A percentile compares a stretch with the other conserved stretches of the same genome.
Evolutionary conservation across 2,888 invertebrate genomes (phyloP).

Genomic region (Orthosia incerta): DNA sequence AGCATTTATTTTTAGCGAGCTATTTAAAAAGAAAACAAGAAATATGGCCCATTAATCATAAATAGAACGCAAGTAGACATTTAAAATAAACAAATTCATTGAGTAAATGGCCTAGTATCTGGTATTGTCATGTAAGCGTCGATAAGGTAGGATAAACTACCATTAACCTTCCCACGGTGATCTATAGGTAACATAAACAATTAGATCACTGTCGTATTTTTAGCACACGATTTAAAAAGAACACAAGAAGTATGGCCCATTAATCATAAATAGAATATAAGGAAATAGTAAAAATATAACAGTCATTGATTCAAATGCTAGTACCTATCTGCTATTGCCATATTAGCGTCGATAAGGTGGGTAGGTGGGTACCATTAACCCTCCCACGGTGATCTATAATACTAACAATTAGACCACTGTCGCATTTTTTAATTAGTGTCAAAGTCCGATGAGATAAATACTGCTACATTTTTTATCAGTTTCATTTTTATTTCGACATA

Average conservation of each 20-base stretch:
- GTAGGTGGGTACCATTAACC: slow-evolving; percentile 68
- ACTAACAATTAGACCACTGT: slow-evolving; percentile 68
- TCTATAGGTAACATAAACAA: slow-evolving; percentile 61
- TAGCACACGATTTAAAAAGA: slow-evolving; percentile 28
- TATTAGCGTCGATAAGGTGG: slow-evolving; percentile 64
- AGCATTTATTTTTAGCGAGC: slow-evolving; percentile 33
- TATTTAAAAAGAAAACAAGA: slow-evolving; percentile 34
- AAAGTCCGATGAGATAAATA: slow-evolving; percentile 60
- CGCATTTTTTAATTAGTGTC: slow-evolving; percentile 45
- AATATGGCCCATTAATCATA: slow-evolving; percentile 32
- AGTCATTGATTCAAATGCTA: slow-evolving; percentile 28
- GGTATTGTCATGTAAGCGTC: slow-evolving; percentile 37
- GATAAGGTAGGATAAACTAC: slow-evolving; percentile 68
- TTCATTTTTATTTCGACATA: slow-evolving; percentile 8
- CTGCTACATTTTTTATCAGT: slow-evolving; percentile 23
- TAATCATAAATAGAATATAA: slow-evolving; percentile 39
- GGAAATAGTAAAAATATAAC: slow-evolving; percentile 43
- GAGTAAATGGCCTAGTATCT: slow-evolving; percentile 30
- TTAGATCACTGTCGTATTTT: slow-evolving; percentile 62
- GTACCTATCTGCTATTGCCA: slow-evolving; percentile 29
- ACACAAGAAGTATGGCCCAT: slow-evolving; percentile 29
- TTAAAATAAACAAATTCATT: slow-evolving; percentile 49
- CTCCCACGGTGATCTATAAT: slow-evolving; percentile 58
- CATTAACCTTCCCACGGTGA: slow-evolving; percentile 63
- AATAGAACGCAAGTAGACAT: slow-evolving; percentile 39